Base-by-base conservation (phyloP, 1,140 invertebrate species). In the Magallana ariakensis region DNA sequence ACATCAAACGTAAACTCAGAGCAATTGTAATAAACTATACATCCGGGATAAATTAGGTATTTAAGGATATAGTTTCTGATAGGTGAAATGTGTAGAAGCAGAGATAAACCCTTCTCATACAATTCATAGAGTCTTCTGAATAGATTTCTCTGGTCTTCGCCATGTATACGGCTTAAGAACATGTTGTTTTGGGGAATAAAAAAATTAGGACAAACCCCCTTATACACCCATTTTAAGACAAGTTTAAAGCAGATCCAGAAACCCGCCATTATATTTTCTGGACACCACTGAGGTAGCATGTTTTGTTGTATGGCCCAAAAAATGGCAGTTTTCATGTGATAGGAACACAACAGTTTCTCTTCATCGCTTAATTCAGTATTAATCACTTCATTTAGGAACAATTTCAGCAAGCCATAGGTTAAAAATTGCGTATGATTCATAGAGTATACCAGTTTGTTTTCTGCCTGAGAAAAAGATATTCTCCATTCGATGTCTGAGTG, bases 161-260 rank as follows among this genome's bases (percentile, higher is more conserved):
- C 80, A 10, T 85, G 22, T 1, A 85, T 85, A 10, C 58, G 60
- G 19, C 55, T 55, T 26, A n/a, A n/a, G 58, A 88, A 88, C 80
- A 88, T 66, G 22, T 88, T 88, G 15, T 88, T 88, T 66, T 83
- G 16, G 15, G 87, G 87, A 75, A 88, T 85, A n/a, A 88, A 85
- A 33, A 85, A 85, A 10, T 88, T 82, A 1, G 87, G 87, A 53
- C 84, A 85, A 55, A 83, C 82, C 55, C 66, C 87, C 19, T 26
- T 54, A 58, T 75, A 56, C 7, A 88, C 84, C 84, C 87, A 88
- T 13, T 58, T 33, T 13, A 66, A 66, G 0, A 88, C 19, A 13
- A 70, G 26, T 56, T 66, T 53, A 60, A 87, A n/a, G 19, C 84
- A 85, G 53, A 46, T n/a, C 56, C 80, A 57, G 53, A 88, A 85